Percentiles rank a stretch among this genome's conserved stretches.
These are phyloP conservation scores for Odobenus rosmarus DNA, from an alignment of 2,113 vertebrate genomes.

Conservation along the genomic window DNA sequence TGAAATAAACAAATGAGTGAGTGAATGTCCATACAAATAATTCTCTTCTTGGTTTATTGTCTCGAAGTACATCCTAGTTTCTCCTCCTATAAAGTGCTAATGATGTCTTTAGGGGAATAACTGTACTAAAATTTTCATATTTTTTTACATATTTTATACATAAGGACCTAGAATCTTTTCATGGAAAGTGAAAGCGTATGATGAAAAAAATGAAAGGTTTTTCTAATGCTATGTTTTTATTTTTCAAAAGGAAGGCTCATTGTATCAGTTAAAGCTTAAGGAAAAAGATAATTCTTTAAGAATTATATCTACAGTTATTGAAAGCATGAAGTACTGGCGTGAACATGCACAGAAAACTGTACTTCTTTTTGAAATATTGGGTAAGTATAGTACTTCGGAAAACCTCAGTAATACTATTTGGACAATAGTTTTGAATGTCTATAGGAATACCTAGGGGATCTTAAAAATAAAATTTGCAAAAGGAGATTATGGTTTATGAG, in stretches of 20 bases:
- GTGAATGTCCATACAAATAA: background rate
- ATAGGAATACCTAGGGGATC: background rate
- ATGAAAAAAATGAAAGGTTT: conserved; percentile 44
- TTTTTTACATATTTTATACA: background rate
- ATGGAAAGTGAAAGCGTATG: background rate
- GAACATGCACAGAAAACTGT: conserved; percentile 89
- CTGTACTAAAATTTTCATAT: conserved; percentile 1
- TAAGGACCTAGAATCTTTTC: conserved; percentile 34
- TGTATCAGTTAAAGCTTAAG: conserved; percentile 81
- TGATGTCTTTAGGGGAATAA: background rate
- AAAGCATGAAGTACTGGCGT: conserved; percentile 95
- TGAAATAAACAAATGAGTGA: background rate
- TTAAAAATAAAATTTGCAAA: conserved; percentile 42
- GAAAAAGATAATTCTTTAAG: conserved; percentile 89
- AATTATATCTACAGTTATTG: conserved; percentile 92
- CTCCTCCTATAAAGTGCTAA: background rate
- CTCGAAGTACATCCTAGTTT: conserved; percentile 5
- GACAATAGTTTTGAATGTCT: background rate
- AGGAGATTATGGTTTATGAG: background rate
- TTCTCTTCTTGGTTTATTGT: conserved; percentile 21
- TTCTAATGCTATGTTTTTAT: conserved; percentile 45
- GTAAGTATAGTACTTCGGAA: conserved; percentile 84
- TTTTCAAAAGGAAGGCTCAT: conserved; percentile 79
- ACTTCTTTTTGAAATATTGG: conserved; percentile 94
- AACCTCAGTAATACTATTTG: background rate